Evolutionary conservation across 2,797 vertebrate species (phyloP).

Genomic region (Graptemys geographica): DNA sequence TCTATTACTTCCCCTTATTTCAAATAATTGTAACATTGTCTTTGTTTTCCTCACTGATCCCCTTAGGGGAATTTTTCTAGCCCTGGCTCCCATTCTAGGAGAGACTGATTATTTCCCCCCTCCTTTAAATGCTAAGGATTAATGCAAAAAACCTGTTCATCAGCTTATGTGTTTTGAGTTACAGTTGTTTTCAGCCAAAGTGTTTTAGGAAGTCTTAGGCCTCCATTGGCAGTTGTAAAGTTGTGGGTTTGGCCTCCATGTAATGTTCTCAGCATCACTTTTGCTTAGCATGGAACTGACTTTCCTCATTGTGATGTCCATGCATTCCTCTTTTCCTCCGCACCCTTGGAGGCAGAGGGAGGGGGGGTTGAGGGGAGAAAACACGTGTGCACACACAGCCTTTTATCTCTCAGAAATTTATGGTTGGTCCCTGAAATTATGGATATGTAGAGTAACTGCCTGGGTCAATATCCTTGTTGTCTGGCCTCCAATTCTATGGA

Average conservation of each 20-base stretch:
- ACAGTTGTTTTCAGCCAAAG: slow-evolving; percentile 48
- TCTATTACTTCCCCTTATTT: slow-evolving; percentile 58
- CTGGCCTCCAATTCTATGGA: background rate
- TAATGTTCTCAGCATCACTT: slow-evolving; percentile 25
- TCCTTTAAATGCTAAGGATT: slow-evolving; percentile 65
- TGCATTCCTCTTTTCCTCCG: background rate
- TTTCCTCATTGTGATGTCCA: background rate
- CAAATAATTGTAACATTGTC: slow-evolving; percentile 72
- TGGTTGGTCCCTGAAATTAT: background rate
- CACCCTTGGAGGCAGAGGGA: no score
- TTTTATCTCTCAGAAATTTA: background rate
- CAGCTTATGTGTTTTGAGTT: slow-evolving; percentile 55
- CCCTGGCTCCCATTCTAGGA: slow-evolving; percentile 49
- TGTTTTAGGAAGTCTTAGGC: slow-evolving; percentile 53
- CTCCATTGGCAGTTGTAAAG: slow-evolving; percentile 46
- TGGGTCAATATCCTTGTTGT: background rate
- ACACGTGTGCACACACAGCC: background rate
- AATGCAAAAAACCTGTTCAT: slow-evolving; percentile 70
- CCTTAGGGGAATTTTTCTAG: slow-evolving; percentile 68
- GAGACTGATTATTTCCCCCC: background rate
- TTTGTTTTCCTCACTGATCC: slow-evolving; percentile 53
- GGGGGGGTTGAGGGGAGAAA: background rate
- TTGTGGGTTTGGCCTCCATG: slow-evolving; percentile 37
- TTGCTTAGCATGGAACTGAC: slow-evolving; percentile 17
- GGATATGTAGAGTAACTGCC: background rate